Conservation (phyloP, 1,140 invertebrate species). For the Pseudomyrmex pallidus region DNA sequence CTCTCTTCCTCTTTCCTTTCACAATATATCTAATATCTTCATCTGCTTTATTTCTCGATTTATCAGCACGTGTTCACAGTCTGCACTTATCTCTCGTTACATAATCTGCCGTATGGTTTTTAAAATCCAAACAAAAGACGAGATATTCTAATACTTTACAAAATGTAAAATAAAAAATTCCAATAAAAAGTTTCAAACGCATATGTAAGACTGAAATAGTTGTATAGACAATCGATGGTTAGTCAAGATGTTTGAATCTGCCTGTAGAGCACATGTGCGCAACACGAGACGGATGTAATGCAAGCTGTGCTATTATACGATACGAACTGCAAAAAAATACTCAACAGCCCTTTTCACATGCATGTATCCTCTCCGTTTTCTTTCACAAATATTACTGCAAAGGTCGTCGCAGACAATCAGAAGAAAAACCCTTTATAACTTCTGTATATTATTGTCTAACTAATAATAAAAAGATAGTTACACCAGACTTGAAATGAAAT, state of each 20-base stretch:
- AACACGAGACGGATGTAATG: constrained; percentile 83
- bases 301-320: constrained; percentile 82
- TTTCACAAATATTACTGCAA: constrained; percentile 16
- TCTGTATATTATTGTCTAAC: neutral
- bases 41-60: constrained; percentile 1
- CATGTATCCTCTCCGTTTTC: neutral
- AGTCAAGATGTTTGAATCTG: constrained; percentile 62
- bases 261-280: constrained; percentile 75
- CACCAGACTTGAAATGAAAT: neutral
- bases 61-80: constrained; percentile 3
- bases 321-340: constrained; percentile 73
- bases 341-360: constrained; percentile 69
- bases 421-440: neutral
- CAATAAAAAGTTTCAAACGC: neutral
- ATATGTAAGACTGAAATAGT: constrained; percentile 30
- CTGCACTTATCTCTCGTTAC: too few relatives aligned
- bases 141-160: neutral
- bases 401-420: too few relatives aligned
- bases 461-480: neutral
- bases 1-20: neutral
- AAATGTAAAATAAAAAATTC: neutral
- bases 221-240: constrained; percentile 39
- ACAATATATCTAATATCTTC: constrained; percentile 30
- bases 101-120: too few relatives aligned
- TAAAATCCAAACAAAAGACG: too few relatives aligned